Evolutionary conservation across 2,113 vertebrate genomes (phyloP).

Genomic region (Hippocampus comes): DNA sequence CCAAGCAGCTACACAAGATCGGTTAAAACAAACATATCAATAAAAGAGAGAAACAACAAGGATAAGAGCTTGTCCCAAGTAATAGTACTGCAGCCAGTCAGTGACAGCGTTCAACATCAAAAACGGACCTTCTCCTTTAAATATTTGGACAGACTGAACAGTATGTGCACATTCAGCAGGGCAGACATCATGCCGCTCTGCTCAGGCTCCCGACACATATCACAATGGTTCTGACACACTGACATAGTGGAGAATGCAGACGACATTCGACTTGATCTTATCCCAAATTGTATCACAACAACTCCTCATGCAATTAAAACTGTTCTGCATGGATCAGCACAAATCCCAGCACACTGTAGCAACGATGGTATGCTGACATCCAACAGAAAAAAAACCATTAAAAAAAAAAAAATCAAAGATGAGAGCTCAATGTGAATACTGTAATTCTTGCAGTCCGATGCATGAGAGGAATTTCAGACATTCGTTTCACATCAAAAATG

Average conservation of each 20-base stretch:
- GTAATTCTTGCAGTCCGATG: background rate
- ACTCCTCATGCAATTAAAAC: conserved; percentile 5
- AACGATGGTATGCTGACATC: background rate
- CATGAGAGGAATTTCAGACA: background rate
- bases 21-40: background rate
- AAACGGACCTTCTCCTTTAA: conserved; percentile 19
- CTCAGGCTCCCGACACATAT: conserved; percentile 23
- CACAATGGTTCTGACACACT: conserved; percentile 15
- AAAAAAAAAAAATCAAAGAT: background rate
- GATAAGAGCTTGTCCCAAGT: background rate
- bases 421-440: background rate
- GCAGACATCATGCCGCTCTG: conserved; percentile 15
- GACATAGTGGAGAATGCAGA: conserved; percentile 31
- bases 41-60: background rate
- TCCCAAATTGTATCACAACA: background rate
- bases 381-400: background rate
- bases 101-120: background rate
- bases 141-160: conserved; percentile 16
- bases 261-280: conserved; percentile 29
- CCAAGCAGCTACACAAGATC: background rate
- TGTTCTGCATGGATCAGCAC: background rate
- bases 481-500: background rate
- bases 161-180: conserved; percentile 14
- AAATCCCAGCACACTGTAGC: background rate
- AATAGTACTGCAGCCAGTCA: conserved; percentile 4